Base-by-base conservation (phyloP, 2,797 vertebrate genomes). In the Hyperoplus immaculatus region DNA sequence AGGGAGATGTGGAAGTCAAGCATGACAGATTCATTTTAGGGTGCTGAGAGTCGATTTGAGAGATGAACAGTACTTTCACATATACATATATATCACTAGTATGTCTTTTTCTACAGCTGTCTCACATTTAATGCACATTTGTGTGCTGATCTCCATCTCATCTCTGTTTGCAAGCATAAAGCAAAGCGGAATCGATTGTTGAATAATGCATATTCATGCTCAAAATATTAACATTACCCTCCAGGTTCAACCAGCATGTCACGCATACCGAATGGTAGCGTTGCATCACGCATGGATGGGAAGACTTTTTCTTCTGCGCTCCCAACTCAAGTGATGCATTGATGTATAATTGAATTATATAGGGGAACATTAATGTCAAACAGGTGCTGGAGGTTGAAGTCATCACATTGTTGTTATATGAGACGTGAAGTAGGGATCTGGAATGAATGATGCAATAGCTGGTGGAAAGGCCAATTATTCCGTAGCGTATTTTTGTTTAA, bases 271-370 rank as follows among this genome's bases (percentile, higher is more conserved):
- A 69, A 68, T 75, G 64, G 62, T 60, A 62, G 47, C 29, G 51
- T 77, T 81, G 84, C 65, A 42, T 89, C 84, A 75, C 72, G 76
- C 69, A 61, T 77, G 81, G 16, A 57, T 75, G 59, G 41, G 8
- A 80, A 77, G 61, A 59, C 29, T 29, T 72, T 64, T 72, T 68
- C 60, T 13, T 58, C 77, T 81, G 82, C 81, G 42, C 73, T 82
- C 73, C 67, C 29, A 55, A 29, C 64, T 67, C 64, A 77, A 85
- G 66, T 79, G 75, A 87, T 85, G 84, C 82, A 67, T n/a, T n/a
- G n/a, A n/a, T n/a, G 63, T 38, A 62, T 88, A 77, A 89, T 89
- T 82, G 65, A 78, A 89, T 88, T 87, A 70, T 72, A 77, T 55
- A 29, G 29, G 58, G 56, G 62, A 75, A 65, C 78, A 65, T 82